Percentiles rank a stretch among this genome's conserved stretches.
These are phyloP conservation scores for Acronicta leporina DNA, from an alignment of 2,888 invertebrate species.

Conservation along the genomic window DNA sequence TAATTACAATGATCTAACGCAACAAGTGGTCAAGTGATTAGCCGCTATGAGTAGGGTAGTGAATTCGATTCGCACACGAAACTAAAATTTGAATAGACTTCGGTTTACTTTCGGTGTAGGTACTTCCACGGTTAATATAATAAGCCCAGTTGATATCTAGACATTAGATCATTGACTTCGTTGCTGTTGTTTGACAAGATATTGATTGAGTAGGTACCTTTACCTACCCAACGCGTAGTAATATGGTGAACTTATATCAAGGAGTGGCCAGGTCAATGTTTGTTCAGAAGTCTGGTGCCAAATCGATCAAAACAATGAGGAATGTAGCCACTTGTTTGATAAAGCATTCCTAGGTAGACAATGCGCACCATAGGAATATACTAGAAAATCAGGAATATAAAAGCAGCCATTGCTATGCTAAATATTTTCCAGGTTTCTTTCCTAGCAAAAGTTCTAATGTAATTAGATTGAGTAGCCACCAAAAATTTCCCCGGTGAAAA, in stretches of 20 bases:
- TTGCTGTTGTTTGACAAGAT: conserved; percentile 8
- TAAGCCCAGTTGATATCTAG: neutral
- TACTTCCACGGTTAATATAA: no score
- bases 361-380: conserved; percentile 1
- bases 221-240: neutral
- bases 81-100: no score
- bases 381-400: neutral
- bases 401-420: no score
- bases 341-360: neutral
- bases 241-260: conserved; percentile 1
- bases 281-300: conserved; percentile 16
- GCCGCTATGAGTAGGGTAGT: no score
- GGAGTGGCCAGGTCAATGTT: conserved; percentile 21
- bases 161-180: conserved; percentile 14
- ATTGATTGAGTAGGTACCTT: neutral
- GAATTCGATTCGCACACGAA: no score
- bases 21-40: no score
- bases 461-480: no score
- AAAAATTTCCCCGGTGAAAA: no score
- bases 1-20: no score
- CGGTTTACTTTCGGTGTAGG: no score
- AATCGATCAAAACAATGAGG: conserved; percentile 17
- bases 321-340: conserved; percentile 18
- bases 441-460: no score
- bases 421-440: no score